Base-by-base conservation (phyloP, 92 coral and sea anemone genomes). In the Epizoanthus stellaris region DNA sequence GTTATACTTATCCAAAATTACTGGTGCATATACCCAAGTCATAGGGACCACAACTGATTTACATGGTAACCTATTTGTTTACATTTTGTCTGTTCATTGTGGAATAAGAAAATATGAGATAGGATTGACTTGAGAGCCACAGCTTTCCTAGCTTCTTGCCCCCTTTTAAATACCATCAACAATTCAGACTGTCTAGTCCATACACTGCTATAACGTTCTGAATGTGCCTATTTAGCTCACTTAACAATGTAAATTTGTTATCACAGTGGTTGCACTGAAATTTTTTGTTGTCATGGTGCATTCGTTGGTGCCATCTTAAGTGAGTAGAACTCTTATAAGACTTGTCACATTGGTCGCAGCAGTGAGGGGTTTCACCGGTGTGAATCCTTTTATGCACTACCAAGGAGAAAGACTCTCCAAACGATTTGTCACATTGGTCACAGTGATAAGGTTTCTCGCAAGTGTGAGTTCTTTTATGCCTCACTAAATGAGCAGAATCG, bases 401-500 rank as follows among this genome's bases (percentile, higher is more conserved):
- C 19, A 17, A 15, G 16, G 19, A 3, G 6, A 17, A 15, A 3
- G 64, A 7, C 64, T 15, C 16, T 6, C 19, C 19, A 59, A 3
- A 59, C 19, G 64, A 59, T 20, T 59, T 59, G 19, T 14, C 64
- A 14, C 87, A 83, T 42, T 71, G 87, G 19, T 68, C 70, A 73
- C 87, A 83, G 62, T 77, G 80, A 0, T 79, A 70, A 3, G 77
- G 69, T 72, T 60, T 83, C 53, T 34, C 66, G 5, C 70, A 70
- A 13, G 80, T 83, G 71, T 83, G 87, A 17, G 80, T 83, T 79
- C 69, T 83, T n/a, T 73, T 83, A 69, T 83, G 87, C 34, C 71
- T 73, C 7, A 70, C 70, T 47, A 85, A 73, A 43, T 80, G 74
- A 53, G 88, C 34, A 85, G 10, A 80, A 81, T 42, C 69, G 65